phyloP scores from a whole-genome alignment of 1,140 invertebrate genomes.

The Pseudomyrmex dendroicus region DNA sequence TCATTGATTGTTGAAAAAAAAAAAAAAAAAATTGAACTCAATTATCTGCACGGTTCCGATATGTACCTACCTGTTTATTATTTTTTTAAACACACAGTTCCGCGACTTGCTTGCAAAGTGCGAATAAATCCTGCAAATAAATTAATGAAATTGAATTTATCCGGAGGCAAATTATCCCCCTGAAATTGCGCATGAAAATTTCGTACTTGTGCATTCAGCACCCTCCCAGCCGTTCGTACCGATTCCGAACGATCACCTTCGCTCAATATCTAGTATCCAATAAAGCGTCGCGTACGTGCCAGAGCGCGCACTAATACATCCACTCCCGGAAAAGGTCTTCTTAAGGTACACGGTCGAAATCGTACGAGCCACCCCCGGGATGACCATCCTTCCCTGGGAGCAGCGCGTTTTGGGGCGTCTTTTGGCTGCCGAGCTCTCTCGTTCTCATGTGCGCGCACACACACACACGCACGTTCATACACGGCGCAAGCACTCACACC shows the following conservation, averaged over 20 bases:
- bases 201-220: slow-evolving; percentile 53
- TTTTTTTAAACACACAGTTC: too few species aligned
- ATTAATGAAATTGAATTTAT: slow-evolving; percentile 13
- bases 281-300: slow-evolving; percentile 60
- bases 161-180: neutral
- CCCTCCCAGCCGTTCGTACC: slow-evolving; percentile 46
- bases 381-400: slow-evolving; percentile 66
- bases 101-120: too few species aligned
- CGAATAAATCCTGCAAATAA: neutral
- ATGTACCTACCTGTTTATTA: too few species aligned
- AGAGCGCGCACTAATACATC: slow-evolving; percentile 30
- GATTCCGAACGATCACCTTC: slow-evolving; percentile 79
- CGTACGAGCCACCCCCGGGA: slow-evolving; percentile 63
- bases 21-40: neutral
- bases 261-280: slow-evolving; percentile 80
- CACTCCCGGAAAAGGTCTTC: slow-evolving; percentile 30
- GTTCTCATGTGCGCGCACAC: slow-evolving; percentile 22
- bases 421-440: slow-evolving; percentile 70
- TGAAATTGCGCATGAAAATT: slow-evolving; percentile 55
- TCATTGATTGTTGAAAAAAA: neutral
- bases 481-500: neutral
- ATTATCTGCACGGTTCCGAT: neutral
- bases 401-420: slow-evolving; percentile 73
- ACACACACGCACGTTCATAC: neutral
- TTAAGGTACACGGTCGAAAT: slow-evolving; percentile 55